Percentiles rank a stretch among this genome's conserved stretches.
These are phyloP conservation scores for Daktulosphaira vitifoliae DNA, from an alignment of 1,140 invertebrate genomes.

Conservation along the genomic window DNA sequence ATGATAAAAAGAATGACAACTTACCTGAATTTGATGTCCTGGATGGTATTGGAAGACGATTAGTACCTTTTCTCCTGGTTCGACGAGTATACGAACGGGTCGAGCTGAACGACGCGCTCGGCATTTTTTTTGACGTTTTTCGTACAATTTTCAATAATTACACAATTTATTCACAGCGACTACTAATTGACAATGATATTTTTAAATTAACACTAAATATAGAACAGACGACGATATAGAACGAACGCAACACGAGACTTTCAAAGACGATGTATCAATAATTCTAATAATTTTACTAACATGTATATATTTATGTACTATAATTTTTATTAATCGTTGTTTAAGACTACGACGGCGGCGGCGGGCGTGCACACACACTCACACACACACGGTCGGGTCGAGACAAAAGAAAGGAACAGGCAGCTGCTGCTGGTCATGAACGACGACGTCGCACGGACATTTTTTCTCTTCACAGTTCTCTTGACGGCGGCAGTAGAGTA, in stretches of 20 bases:
- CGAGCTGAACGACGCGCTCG: constrained; percentile 79
- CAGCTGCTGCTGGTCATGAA: constrained; percentile 31
- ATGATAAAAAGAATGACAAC: too few relatives aligned
- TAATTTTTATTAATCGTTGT: not conserved
- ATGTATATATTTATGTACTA: not conserved
- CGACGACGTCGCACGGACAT: constrained; percentile 25
- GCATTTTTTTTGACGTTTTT: constrained; percentile 55
- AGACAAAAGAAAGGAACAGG: constrained; percentile 30
- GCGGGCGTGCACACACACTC: constrained; percentile 9
- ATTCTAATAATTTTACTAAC: too few relatives aligned
- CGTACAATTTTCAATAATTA: constrained; percentile 12
- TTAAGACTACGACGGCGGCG: not conserved
- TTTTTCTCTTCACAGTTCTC: not conserved
- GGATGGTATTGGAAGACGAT: constrained; percentile 66
- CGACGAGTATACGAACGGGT: constrained; percentile 75
- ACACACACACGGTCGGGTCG: not conserved
- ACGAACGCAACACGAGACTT: too few relatives aligned
- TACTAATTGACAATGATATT: not conserved
- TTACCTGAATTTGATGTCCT: constrained; percentile 43
- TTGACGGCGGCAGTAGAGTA: too few relatives aligned
- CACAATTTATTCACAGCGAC: not conserved
- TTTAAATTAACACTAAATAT: too few relatives aligned
- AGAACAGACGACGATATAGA: too few relatives aligned
- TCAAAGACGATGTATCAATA: too few relatives aligned
- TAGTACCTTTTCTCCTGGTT: constrained; percentile 74